Evolutionary conservation across 2,797 vertebrate species (phyloP).

Genomic region (Platyrinchus mystaceus): DNA sequence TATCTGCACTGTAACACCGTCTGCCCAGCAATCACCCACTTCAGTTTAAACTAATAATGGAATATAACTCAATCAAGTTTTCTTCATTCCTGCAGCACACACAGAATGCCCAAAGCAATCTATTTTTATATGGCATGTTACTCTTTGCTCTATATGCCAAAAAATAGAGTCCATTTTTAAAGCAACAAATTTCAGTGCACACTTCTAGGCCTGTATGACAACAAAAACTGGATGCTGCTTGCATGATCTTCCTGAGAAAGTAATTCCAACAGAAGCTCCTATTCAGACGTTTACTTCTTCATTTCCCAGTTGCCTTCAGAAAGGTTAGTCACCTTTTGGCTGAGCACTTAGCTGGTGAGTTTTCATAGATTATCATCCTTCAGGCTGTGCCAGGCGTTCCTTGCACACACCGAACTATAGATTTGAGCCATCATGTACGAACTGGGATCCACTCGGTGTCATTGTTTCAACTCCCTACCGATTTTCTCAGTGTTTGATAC

Average conservation of each 20-base stretch:
- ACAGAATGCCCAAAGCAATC: not conserved
- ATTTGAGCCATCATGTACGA: not conserved
- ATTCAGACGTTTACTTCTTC: not conserved
- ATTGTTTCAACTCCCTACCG: not conserved
- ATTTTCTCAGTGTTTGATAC: not conserved
- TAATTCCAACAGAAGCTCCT: not conserved
- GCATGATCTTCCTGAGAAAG: not conserved
- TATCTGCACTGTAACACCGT: rapidly evolving
- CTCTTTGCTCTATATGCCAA: not conserved
- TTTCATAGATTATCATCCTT: not conserved
- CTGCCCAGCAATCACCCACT: not conserved
- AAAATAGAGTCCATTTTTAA: not conserved
- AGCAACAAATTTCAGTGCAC: not conserved
- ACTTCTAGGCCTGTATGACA: not conserved
- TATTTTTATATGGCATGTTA: not conserved
- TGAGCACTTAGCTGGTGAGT: not conserved
- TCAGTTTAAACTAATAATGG: constrained; percentile 7
- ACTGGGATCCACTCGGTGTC: rapidly evolving
- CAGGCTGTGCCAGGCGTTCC: not conserved
- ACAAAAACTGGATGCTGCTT: not conserved
- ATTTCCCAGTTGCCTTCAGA: not conserved
- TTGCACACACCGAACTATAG: not conserved
- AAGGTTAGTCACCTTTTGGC: not conserved
- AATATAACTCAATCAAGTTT: constrained; percentile 11
- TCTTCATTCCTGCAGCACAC: not conserved